A percentile compares a stretch with the other conserved stretches of the same genome.
Evolutionary conservation across 2,888 invertebrate species (phyloP).

Genomic region (Athalia circularis): DNA sequence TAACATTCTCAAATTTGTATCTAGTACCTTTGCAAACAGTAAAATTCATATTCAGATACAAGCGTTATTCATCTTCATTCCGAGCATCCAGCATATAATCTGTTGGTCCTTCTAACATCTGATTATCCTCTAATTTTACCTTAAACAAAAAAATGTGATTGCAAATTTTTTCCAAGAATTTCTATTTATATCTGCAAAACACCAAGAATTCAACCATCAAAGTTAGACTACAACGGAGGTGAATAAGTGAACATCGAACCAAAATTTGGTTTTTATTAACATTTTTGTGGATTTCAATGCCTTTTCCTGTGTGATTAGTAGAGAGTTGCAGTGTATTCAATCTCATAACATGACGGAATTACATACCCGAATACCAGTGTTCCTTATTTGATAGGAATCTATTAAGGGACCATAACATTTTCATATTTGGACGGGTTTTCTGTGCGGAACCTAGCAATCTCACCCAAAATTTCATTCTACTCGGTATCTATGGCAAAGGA

Average conservation of each 20-base stretch:
- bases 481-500: constrained; percentile 51
- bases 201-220: too few relatives aligned
- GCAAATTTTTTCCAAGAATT: background rate
- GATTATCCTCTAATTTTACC: constrained; percentile 62
- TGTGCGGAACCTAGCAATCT: constrained; percentile 38
- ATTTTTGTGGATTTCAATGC: too few relatives aligned
- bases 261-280: too few relatives aligned
- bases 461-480: constrained; percentile 49
- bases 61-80: constrained; percentile 57
- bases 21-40: background rate
- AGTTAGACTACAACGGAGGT: too few relatives aligned
- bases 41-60: background rate
- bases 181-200: too few relatives aligned
- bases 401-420: constrained; percentile 47
- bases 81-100: constrained; percentile 60
- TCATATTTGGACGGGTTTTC: constrained; percentile 44
- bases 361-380: constrained; percentile 46
- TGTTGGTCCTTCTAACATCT: constrained; percentile 55
- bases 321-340: background rate
- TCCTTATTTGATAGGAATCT: constrained; percentile 47
- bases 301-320: too few relatives aligned
- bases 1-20: constrained; percentile 23
- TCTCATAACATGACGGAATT: background rate
- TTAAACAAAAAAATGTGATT: constrained; percentile 60
- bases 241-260: too few relatives aligned